These are phyloP conservation scores for Julus scanicus DNA, from an alignment of 2,888 invertebrate species.

Conservation along the genomic window DNA sequence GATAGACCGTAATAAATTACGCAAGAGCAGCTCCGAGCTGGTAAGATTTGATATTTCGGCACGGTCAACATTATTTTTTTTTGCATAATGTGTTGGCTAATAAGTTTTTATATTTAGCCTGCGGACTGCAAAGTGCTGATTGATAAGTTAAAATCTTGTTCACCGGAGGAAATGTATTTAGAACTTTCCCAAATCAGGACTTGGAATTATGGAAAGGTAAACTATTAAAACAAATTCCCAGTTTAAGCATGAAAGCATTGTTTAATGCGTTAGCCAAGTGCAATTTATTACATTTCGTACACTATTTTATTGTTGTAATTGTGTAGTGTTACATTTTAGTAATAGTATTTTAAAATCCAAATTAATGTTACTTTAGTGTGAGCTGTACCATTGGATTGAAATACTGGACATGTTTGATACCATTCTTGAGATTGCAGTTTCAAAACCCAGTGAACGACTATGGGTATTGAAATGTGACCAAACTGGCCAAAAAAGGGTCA, in stretches of 20 bases:
- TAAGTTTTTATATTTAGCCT: constrained; percentile 66
- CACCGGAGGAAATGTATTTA: constrained; percentile 73
- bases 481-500: constrained; percentile 73
- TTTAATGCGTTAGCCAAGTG: neutral
- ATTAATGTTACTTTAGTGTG: constrained; percentile 70
- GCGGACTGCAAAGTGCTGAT: constrained; percentile 81
- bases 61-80: neutral
- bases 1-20: constrained; percentile 82
- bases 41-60: constrained; percentile 66
- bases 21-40: constrained; percentile 86
- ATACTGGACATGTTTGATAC: constrained; percentile 80
- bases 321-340: too few relatives aligned
- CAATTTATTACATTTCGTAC: too few relatives aligned
- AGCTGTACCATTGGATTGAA: constrained; percentile 87
- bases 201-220: constrained; percentile 83
- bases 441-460: constrained; percentile 71
- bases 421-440: constrained; percentile 80
- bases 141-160: constrained; percentile 75
- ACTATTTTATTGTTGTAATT: too few relatives aligned
- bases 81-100: neutral
- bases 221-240: constrained; percentile 2
- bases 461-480: constrained; percentile 82
- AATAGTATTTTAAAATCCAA: constrained; percentile 9
- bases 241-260: neutral
- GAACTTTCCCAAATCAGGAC: constrained; percentile 79